phyloP scores from a whole-genome alignment of 2,888 invertebrate genomes.

The Agonopterix alstromeriana region DNA sequence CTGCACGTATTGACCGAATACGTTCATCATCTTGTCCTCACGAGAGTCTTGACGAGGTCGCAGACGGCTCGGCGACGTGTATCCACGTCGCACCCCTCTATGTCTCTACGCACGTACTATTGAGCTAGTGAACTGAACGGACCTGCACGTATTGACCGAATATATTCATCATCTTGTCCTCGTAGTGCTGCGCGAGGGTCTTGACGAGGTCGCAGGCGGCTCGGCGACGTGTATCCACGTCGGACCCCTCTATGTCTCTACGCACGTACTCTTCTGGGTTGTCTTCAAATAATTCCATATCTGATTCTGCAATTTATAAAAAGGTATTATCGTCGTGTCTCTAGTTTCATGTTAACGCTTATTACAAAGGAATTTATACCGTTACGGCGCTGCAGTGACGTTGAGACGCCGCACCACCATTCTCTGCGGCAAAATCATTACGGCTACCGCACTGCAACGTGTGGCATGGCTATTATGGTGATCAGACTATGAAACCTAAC shows the following conservation, averaged over 20 bases:
- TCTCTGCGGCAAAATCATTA: too few species aligned
- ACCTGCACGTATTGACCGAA: constrained; percentile 93
- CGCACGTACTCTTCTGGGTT: constrained; percentile 98
- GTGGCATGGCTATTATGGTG: too few species aligned
- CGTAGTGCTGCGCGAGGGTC: constrained; percentile 91
- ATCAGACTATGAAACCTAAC: too few species aligned
- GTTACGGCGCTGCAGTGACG: too few species aligned
- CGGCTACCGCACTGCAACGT: too few species aligned
- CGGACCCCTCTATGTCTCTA: constrained; percentile 98
- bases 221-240: constrained; percentile 96
- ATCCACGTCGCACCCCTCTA: constrained; percentile 98
- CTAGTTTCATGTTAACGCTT: too few species aligned
- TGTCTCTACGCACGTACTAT: constrained; percentile 94
- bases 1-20: constrained; percentile 92
- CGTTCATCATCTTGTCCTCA: constrained; percentile 91
- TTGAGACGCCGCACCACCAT: too few species aligned
- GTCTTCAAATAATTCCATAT: constrained; percentile 98
- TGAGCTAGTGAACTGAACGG: constrained; percentile 7
- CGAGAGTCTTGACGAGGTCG: constrained; percentile 95
- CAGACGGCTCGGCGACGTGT: constrained; percentile 97
- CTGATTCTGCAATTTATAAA: constrained; percentile 78
- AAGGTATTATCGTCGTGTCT: too few species aligned
- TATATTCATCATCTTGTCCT: constrained; percentile 90
- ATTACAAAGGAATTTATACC: too few species aligned
- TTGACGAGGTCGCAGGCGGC: constrained; percentile 98